Evolutionary conservation across 1,140 invertebrate genomes (phyloP).

Genomic region (Ephestia elutella): DNA sequence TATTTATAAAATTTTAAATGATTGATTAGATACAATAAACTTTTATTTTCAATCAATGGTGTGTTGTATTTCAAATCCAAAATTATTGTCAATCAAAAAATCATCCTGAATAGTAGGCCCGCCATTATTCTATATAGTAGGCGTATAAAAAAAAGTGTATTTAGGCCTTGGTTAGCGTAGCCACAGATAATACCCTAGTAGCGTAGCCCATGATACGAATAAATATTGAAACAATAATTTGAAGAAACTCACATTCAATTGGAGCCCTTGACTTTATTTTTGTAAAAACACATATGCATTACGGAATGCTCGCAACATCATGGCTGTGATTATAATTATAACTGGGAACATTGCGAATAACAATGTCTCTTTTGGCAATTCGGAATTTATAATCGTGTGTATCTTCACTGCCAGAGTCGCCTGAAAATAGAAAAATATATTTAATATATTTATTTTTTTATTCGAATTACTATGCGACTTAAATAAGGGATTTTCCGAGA

Average conservation of each 20-base stretch:
- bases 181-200: no score
- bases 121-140: no score
- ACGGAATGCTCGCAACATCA: slow-evolving; percentile 39
- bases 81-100: background rate
- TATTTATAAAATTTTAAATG: slow-evolving; percentile 72
- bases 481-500: no score
- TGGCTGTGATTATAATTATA: slow-evolving; percentile 26
- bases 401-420: slow-evolving; percentile 36
- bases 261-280: background rate
- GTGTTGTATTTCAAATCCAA: slow-evolving; percentile 16
- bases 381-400: slow-evolving; percentile 23
- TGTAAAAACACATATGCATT: slow-evolving; percentile 34
- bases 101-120: no score
- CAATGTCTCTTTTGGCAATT: slow-evolving; percentile 37
- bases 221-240: no score
- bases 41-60: slow-evolving; percentile 59
- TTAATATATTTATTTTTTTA: no score
- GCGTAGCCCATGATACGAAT: no score
- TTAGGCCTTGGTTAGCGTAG: no score
- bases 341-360: slow-evolving; percentile 31
- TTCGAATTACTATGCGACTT: no score
- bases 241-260: no score
- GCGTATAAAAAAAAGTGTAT: no score
- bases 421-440: background rate
- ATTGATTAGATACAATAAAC: slow-evolving; percentile 67